phyloP scores from a whole-genome alignment of 2,888 invertebrate species.

The Tortricodes alternella region DNA sequence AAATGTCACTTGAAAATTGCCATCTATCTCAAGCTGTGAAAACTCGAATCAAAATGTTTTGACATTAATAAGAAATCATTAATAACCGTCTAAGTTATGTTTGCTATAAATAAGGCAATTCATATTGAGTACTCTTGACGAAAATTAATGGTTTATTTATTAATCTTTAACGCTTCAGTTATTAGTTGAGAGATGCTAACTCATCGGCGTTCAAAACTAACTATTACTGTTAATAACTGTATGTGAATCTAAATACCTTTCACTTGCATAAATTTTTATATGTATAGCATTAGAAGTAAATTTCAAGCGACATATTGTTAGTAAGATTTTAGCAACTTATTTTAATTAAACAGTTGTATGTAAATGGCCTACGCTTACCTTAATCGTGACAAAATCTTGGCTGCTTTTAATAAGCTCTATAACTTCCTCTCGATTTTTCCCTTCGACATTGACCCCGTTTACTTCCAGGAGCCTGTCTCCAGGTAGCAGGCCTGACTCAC shows the following conservation, averaged over 20 bases:
- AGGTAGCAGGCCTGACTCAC: conserved; percentile 94
- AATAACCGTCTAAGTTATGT: conserved; percentile 11
- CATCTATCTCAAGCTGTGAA: conserved; percentile 5
- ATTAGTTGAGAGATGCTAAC: conserved; percentile 5
- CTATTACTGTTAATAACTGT: conserved; percentile 28
- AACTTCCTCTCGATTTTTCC: conserved; percentile 93
- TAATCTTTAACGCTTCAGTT: conserved; percentile 16
- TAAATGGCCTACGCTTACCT: conserved; percentile 86
- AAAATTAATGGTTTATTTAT: conserved; percentile 29
- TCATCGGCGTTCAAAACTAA: conserved; percentile 10
- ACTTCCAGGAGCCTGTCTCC: conserved; percentile 97
- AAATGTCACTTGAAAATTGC: conserved; percentile 5
- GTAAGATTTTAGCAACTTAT: too few species aligned
- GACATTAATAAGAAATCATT: conserved; percentile 13
- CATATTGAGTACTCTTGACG: conserved; percentile 14
- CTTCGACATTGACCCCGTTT: conserved; percentile 92
- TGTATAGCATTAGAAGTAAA: neutral
- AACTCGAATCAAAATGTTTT: neutral
- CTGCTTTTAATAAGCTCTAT: conserved; percentile 96
- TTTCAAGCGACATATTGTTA: too few species aligned
- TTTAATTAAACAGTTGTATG: neutral
- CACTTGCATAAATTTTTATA: neutral
- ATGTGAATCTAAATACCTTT: conserved; percentile 14
- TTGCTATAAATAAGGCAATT: conserved; percentile 12
- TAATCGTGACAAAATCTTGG: conserved; percentile 90